phyloP scores from a whole-genome alignment of 2,888 invertebrate genomes.

The Blomia tropicalis region DNA sequence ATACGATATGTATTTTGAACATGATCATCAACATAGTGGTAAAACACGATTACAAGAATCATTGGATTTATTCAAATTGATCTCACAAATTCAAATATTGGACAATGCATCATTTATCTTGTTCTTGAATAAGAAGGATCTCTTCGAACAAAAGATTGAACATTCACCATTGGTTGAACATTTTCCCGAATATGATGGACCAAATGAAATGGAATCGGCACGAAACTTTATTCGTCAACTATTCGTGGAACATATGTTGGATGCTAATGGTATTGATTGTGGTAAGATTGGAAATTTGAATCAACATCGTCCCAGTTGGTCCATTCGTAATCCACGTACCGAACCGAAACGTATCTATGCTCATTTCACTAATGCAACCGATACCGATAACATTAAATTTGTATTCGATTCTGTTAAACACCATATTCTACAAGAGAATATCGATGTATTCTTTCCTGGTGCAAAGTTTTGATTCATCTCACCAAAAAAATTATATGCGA shows the following conservation, averaged over 20 bases:
- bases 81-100: neutral
- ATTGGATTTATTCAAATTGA: neutral
- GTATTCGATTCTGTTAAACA: conserved; percentile 99
- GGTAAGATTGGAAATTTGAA: neutral
- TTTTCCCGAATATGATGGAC: neutral
- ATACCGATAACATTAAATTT: conserved; percentile 99
- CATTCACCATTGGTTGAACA: neutral
- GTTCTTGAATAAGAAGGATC: conserved; percentile 7
- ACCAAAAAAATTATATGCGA: too few species aligned
- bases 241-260: neutral
- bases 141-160: conserved; percentile 8
- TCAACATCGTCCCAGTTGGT: neutral
- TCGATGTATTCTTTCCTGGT: neutral
- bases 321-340: neutral
- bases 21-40: neutral
- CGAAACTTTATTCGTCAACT: neutral
- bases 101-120: conserved; percentile 3
- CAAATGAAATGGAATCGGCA: neutral
- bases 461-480: neutral
- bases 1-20: conserved; percentile 15
- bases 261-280: neutral
- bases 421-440: conserved; percentile 57
- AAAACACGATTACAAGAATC: conserved; percentile 5
- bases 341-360: conserved; percentile 37
- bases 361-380: conserved; percentile 45